These are phyloP conservation scores for Bothrops jararaca DNA, from an alignment of 2,113 vertebrate genomes.

Conservation along the genomic window DNA sequence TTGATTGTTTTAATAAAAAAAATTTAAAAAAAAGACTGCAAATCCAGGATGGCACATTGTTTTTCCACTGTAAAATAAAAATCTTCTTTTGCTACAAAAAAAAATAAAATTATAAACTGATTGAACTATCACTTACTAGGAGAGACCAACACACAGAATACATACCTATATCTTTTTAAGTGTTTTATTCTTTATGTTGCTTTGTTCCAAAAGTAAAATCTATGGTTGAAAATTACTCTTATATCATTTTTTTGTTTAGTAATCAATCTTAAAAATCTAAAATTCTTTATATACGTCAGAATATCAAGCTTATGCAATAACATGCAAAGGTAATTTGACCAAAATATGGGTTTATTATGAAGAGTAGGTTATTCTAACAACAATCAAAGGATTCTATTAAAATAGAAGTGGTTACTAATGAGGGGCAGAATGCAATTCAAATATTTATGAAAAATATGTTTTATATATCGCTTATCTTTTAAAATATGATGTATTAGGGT, in stretches of 20 bases:
- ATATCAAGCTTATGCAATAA: background rate
- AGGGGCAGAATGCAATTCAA: background rate
- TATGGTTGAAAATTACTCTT: background rate
- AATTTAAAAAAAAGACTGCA: too few relatives aligned
- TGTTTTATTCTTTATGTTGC: background rate
- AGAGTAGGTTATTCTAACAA: background rate
- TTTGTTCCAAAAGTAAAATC: background rate
- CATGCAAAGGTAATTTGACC: background rate
- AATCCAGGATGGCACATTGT: too few relatives aligned
- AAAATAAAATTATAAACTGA: background rate
- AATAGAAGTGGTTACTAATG: background rate
- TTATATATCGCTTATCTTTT: too few relatives aligned
- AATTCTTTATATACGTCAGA: background rate
- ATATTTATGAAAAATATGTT: background rate
- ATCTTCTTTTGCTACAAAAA: too few relatives aligned
- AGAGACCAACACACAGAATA: background rate
- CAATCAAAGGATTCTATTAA: background rate
- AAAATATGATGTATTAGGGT: background rate
- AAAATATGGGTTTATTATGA: background rate
- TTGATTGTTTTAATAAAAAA: too few relatives aligned
- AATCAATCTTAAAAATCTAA: background rate
- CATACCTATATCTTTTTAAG: background rate
- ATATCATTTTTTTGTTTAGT: background rate
- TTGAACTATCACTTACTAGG: background rate
- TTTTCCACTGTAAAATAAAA: too few relatives aligned